Base-by-base conservation (phyloP, 2,888 invertebrate genomes). In the Himalopsyche japonica region DNA sequence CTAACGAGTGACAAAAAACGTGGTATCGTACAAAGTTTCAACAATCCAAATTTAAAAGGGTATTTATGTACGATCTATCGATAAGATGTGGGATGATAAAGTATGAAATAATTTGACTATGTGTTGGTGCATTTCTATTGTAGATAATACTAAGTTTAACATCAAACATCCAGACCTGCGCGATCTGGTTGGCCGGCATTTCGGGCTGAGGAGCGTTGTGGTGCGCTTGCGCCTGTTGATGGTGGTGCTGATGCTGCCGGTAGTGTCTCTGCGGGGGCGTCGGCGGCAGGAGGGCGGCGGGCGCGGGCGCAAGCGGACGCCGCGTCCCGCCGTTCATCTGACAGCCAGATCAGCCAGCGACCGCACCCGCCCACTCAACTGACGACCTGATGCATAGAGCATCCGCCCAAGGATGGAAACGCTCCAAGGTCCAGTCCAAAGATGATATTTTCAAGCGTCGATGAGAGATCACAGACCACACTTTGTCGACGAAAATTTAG, bases 121-220 rank as follows among this genome's bases (percentile, higher is more conserved):
- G 43, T 15, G 15, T 43, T 15, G 15, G 43, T 43, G 43, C 43
- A 15, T 43, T 43, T 43, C 43, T 43, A 43, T 43, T 43, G 43
- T 43, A 15, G 43, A 4, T 7, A 15, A 43, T 43, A 43, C 43
- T 43, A 43, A 5, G 43, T 43, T 43, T 43, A 15, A 43, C 43
- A 43, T 20, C 57, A 57, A 57, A 20, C 20, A 57, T 57, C 24
- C 57, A 57, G 57, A 92, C 92, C 92, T 92, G 92, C 86, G 92
- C 92, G 87, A 92, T 92, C 89, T 92, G 92, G 88, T 91, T 92
- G 89, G 91, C 89, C 83, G 92, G 91, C 92, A 92, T 92, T 88
- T 92, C 92, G 90, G 91, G 91, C 32, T 87, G 90, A 90, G 37
- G 91, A 91, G 57, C 57, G 57, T 24, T 57, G 57, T 57, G 57